Percentiles rank a stretch among this genome's conserved stretches.
phyloP scores from a whole-genome alignment of 2,113 vertebrate species.

The Rhombomys opimus region DNA sequence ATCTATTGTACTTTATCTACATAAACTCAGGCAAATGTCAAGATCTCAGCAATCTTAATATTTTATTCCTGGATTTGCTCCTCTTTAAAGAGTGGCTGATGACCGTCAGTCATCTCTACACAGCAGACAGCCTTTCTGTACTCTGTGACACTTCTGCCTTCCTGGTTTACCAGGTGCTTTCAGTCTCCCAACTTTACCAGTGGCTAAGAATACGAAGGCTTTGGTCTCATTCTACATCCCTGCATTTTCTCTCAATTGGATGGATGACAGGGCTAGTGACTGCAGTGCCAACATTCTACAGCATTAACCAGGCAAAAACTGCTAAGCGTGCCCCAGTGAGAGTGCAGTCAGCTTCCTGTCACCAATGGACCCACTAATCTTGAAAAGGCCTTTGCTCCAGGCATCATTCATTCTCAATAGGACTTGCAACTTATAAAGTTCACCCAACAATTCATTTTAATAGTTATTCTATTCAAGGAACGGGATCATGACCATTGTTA shows the following conservation, averaged over 20 bases:
- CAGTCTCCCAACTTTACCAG: neutral
- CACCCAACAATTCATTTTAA: neutral
- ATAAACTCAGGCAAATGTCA: neutral
- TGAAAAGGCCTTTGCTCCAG: neutral
- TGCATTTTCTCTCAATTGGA: neutral
- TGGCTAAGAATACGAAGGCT: neutral
- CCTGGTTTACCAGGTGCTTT: neutral
- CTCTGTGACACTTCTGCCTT: accelerated
- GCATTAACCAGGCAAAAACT: too few species aligned
- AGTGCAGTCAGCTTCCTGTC: neutral
- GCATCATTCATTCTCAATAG: neutral
- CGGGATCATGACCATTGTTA: too few species aligned
- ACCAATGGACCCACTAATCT: neutral
- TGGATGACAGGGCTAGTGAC: too few species aligned
- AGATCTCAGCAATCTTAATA: neutral
- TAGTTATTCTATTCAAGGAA: neutral
- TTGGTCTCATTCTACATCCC: neutral
- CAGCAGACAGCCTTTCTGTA: neutral
- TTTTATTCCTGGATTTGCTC: neutral
- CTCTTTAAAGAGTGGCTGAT: neutral
- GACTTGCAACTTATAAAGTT: neutral
- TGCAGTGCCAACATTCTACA: neutral
- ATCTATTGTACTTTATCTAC: neutral
- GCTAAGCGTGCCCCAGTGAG: neutral
- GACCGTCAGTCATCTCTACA: neutral